Evolutionary conservation across 2,797 vertebrate genomes (phyloP), one percentile per base, ranked within the genome.

Genomic region (Eptatretus atami): DNA sequence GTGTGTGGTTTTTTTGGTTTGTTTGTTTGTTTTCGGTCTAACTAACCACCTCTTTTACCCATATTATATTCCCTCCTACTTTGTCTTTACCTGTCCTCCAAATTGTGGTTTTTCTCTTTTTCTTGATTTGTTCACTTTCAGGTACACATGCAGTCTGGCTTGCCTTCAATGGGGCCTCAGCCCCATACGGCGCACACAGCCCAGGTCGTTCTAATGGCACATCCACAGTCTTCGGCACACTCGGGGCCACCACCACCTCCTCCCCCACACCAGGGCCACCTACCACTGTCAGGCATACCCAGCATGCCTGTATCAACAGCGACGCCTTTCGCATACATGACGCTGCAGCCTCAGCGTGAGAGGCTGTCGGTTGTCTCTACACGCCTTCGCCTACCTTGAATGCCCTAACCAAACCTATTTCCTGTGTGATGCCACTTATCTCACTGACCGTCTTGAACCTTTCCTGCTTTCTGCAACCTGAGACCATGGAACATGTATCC

Each of bases 251-350:
- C 57, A 61, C n/a, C n/a, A 61, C 57, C 57, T 61, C 55, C 55
- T 14, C 57, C n/a, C 57, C 57, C 57, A n/a, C 57, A 61, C 57
- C 57, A 61, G 57, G 57, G 57, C 57, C 57, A n/a, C 57, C n/a
- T 61, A 11, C 25, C 57, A n/a, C 57, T 61, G n/a, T 61, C 57
- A 11, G 57, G 57, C 9, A 25, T 61, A 25, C 57, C 57, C 57
- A 61, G 57, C 57, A 61, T 61, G 57, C 11, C 57, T 25, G 57
- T 61, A 25, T 61, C 57, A 9, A 9, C 57, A n/a, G 57, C n/a
- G 57, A 25, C 57, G 11, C 57, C 57, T 25, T 61, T n/a, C 57
- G 57, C 57, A n/a, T 61, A 61, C 57, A 61, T 61, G 57, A 61
- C 57, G 10, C 57, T 61, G 57, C 57, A 61, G 57, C 57, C 57